phyloP scores from a whole-genome alignment of 2,113 vertebrate species.

The Nothocercus julius region DNA sequence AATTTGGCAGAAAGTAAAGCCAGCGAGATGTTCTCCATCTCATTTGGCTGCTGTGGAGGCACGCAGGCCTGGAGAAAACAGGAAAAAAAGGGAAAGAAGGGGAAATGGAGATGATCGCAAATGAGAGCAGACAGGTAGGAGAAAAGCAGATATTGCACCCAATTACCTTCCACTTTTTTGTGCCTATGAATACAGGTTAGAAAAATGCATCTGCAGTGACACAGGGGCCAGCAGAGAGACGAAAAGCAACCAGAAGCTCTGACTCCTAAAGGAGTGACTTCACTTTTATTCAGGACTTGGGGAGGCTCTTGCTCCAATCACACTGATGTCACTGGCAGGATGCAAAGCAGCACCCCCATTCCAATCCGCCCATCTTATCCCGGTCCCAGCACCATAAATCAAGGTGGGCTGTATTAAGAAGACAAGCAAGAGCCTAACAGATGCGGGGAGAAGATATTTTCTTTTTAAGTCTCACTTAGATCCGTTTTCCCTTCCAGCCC shows the following conservation, averaged over 20 bases:
- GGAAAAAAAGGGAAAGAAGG: not conserved
- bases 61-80: not conserved
- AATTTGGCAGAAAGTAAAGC: not conserved
- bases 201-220: not conserved
- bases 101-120: not conserved
- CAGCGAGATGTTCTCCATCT: fast-evolving
- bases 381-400: not conserved
- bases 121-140: not conserved
- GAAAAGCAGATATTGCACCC: not conserved
- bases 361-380: not conserved
- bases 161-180: not conserved
- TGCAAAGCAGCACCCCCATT: not conserved
- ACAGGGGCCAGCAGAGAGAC: not conserved
- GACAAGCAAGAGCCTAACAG: slow-evolving; percentile 34
- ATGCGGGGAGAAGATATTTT: slow-evolving; percentile 20
- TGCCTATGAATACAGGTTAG: not conserved
- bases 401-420: not conserved
- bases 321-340: not conserved
- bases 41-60: not conserved
- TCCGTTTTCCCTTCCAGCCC: slow-evolving; percentile 64
- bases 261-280: not conserved
- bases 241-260: not conserved
- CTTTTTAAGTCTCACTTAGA: not conserved
- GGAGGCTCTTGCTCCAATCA: not conserved
- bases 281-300: not conserved